These are phyloP conservation scores for Phorcus lineatus DNA, from an alignment of 2,888 invertebrate genomes.

Conservation along the genomic window DNA sequence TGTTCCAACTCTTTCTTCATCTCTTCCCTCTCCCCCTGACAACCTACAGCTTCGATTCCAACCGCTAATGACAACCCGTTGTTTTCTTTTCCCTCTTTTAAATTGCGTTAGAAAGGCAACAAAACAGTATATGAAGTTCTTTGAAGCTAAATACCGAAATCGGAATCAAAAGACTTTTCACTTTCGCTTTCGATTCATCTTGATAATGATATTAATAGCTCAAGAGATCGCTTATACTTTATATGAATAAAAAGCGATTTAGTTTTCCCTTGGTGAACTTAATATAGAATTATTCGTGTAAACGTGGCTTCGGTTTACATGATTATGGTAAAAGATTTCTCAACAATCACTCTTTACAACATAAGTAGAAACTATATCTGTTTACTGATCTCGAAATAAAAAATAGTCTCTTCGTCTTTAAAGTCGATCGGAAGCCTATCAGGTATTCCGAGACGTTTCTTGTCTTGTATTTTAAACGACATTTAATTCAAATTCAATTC, in stretches of 20 bases:
- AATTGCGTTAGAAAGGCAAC: not conserved
- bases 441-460: too few species aligned
- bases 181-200: not conserved
- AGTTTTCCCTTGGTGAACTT: not conserved
- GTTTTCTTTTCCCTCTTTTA: constrained; percentile 14
- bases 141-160: not conserved
- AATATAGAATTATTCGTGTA: not conserved
- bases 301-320: not conserved
- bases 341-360: not conserved
- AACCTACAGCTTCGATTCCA: not conserved
- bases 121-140: not conserved
- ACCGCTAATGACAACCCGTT: constrained; percentile 16
- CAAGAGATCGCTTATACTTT: constrained; percentile 7
- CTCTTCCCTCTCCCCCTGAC: not conserved
- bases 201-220: constrained; percentile 12
- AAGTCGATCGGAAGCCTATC: too few species aligned
- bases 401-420: too few species aligned
- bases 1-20: not conserved
- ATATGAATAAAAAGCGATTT: not conserved
- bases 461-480: too few species aligned
- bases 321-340: not conserved
- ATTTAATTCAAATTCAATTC: too few species aligned
- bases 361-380: too few species aligned
- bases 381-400: too few species aligned
- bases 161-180: constrained; percentile 4